A percentile compares a stretch with the other conserved stretches of the same genome.
These are phyloP conservation scores for Parauchenoglanis ngamensis DNA, from an alignment of 2,797 vertebrate genomes.

Conservation along the genomic window DNA sequence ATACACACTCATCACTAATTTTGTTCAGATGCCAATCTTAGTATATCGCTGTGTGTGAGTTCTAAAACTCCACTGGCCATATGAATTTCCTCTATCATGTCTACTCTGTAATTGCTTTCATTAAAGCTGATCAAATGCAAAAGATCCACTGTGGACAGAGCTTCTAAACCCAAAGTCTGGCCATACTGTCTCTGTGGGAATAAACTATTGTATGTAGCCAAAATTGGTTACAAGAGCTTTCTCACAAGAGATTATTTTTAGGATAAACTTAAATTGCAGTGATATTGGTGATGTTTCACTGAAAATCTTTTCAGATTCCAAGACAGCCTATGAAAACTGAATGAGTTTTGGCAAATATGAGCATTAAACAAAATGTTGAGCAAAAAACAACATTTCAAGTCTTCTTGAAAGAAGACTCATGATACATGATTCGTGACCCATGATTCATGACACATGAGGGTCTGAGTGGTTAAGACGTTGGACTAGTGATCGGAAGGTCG, in stretches of 20 bases:
- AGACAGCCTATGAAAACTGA: neutral
- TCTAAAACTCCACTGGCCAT: conserved; percentile 2
- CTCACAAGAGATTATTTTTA: neutral
- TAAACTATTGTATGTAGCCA: neutral
- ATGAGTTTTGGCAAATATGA: neutral
- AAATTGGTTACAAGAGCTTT: neutral
- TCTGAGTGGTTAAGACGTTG: no score
- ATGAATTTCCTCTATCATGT: neutral
- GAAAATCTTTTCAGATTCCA: neutral
- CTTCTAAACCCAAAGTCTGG: neutral
- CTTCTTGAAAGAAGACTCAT: neutral
- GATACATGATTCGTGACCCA: neutral
- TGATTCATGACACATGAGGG: no score
- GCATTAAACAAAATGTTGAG: neutral
- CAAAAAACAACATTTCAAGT: neutral
- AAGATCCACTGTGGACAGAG: conserved; percentile 1
- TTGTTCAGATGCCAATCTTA: conserved; percentile 15
- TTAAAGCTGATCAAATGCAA: conserved; percentile 36
- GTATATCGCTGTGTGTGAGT: conserved; percentile 8
- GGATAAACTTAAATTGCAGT: neutral
- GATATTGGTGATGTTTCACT: neutral
- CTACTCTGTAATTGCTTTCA: conserved; percentile 30
- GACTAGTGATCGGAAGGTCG: no score
- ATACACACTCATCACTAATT: conserved; percentile 37
- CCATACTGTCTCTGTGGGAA: neutral